These are phyloP conservation scores for Falco naumanni DNA, from an alignment of 2,797 vertebrate species.

Conservation along the genomic window DNA sequence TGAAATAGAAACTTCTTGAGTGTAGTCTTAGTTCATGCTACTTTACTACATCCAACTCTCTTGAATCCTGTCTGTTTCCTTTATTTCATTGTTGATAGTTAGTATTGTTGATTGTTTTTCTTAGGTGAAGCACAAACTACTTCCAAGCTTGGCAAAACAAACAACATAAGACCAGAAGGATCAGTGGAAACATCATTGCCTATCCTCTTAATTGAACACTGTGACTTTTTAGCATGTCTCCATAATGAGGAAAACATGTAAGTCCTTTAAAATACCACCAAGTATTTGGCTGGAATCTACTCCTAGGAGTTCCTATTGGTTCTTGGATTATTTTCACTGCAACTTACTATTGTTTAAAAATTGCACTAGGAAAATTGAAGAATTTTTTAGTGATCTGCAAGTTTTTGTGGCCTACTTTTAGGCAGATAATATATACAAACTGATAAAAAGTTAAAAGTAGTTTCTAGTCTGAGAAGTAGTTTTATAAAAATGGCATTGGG, in stretches of 20 bases:
- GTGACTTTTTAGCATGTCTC: neutral
- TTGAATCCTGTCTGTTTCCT: neutral
- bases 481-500: neutral
- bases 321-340: neutral
- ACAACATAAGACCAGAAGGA: neutral
- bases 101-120: neutral
- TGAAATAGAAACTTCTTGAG: neutral
- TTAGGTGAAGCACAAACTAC: conserved; percentile 37
- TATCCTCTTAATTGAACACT: conserved; percentile 67
- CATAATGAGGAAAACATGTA: conserved; percentile 25
- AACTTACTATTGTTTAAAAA: neutral
- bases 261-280: neutral
- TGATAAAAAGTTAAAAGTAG: neutral
- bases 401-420: neutral
- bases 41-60: neutral
- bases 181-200: conserved; percentile 57
- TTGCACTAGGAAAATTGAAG: neutral
- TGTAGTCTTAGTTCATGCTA: neutral
- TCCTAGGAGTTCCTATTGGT: neutral
- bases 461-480: neutral
- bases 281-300: neutral
- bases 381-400: neutral
- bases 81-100: neutral
- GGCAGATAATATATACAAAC: neutral
- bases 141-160: neutral